These are phyloP conservation scores for Echeneis naucrates DNA, from an alignment of 2,797 vertebrate species.

Conservation along the genomic window DNA sequence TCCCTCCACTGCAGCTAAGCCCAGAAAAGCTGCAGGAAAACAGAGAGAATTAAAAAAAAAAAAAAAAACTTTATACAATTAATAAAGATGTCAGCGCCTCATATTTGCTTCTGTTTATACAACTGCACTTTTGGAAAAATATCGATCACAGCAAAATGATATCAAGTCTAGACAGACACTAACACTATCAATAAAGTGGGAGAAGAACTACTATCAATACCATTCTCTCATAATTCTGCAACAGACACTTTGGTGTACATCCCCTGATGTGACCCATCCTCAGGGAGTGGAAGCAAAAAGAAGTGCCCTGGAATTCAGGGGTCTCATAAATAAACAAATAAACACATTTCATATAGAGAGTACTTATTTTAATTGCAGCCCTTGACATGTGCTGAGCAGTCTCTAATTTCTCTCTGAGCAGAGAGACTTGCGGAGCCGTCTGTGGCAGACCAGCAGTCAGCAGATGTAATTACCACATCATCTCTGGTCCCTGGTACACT, in stretches of 20 bases:
- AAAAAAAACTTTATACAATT: not conserved
- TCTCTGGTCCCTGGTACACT: conserved; percentile 75
- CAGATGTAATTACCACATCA: conserved; percentile 85
- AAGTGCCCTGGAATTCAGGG: conserved; percentile 58
- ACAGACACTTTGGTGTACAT: conserved; percentile 13
- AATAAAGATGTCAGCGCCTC: conserved; percentile 11
- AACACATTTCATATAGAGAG: conserved; percentile 79
- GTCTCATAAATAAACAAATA: conserved; percentile 82
- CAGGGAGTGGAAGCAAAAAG: conserved; percentile 34
- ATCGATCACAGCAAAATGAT: not conserved
- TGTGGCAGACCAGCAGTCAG: conserved; percentile 79
- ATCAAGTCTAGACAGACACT: not conserved
- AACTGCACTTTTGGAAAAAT: not conserved
- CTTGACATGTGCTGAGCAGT: conserved; percentile 74
- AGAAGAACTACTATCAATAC: not conserved
- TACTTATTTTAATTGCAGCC: conserved; percentile 82
- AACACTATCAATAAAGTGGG: not conserved
- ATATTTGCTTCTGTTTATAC: not conserved
- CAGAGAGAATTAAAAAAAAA: not conserved
- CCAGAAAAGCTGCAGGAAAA: not conserved
- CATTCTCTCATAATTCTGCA: conserved; percentile 1
- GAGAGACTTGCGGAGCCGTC: conserved; percentile 79
- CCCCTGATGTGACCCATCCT: conserved; percentile 48
- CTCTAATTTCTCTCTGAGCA: conserved; percentile 80
- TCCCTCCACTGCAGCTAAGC: not conserved